Evolutionary conservation across 1,140 invertebrate genomes (phyloP).

Genomic region (Zelostemma sp.): DNA sequence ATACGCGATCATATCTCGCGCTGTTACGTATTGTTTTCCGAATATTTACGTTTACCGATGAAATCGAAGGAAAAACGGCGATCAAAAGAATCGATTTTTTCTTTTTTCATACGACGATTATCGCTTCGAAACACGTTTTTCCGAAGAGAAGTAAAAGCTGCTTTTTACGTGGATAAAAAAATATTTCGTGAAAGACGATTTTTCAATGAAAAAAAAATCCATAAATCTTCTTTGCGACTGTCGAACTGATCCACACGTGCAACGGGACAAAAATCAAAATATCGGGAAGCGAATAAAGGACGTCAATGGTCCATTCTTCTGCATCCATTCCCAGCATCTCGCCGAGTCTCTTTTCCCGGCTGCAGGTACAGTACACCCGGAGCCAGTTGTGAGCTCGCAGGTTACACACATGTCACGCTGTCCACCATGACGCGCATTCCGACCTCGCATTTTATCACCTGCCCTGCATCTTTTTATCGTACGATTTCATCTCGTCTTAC

Average conservation of each 20-base stretch:
- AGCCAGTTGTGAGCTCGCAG: conserved; percentile 27
- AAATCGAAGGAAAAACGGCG: no score
- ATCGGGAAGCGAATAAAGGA: conserved; percentile 30
- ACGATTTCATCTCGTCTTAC: no score
- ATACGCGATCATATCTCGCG: background rate
- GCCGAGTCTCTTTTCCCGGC: conserved; percentile 21
- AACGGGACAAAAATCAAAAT: conserved; percentile 36
- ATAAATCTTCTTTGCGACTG: background rate
- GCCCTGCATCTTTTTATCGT: background rate
- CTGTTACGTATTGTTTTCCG: conserved; percentile 6
- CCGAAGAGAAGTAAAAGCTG: no score
- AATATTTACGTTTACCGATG: conserved; percentile 5
- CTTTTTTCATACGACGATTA: no score
- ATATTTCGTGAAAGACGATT: background rate
- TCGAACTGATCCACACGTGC: conserved; percentile 18
- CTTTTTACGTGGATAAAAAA: no score
- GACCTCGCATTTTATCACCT: conserved; percentile 10
- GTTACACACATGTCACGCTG: conserved; percentile 32
- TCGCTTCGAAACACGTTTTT: no score
- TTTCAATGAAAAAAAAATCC: background rate
- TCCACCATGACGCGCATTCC: conserved; percentile 7
- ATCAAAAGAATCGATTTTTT: no score
- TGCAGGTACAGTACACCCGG: conserved; percentile 42
- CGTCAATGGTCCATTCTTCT: conserved; percentile 37
- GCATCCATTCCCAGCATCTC: conserved; percentile 30